A percentile compares a stretch with the other conserved stretches of the same genome.
Conservation (phyloP, 2,888 invertebrate genomes). For the Tinea semifulvella region DNA sequence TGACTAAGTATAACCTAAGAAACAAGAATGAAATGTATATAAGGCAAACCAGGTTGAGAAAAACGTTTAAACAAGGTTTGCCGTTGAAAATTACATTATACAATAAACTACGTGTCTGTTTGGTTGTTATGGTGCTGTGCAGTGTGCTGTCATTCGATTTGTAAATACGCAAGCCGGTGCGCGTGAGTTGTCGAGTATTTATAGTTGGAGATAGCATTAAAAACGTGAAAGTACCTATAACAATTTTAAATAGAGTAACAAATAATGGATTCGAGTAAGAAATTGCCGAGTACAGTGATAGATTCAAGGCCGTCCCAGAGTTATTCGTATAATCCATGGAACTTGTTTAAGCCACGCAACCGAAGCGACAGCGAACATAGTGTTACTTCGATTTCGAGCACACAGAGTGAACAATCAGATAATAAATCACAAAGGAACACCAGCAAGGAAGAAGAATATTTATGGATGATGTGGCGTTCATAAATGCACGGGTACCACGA, state of each 20-base stretch:
- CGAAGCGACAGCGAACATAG: slow-evolving; percentile 57
- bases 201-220: background rate
- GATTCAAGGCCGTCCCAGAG: background rate
- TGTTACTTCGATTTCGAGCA: slow-evolving; percentile 32
- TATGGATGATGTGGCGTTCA: slow-evolving; percentile 64
- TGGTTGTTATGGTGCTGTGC: slow-evolving; percentile 4
- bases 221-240: no score
- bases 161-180: background rate
- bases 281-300: slow-evolving; percentile 21
- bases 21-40: no score
- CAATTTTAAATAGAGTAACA: background rate
- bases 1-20: no score
- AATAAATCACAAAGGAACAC: slow-evolving; percentile 32
- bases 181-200: slow-evolving; percentile 2
- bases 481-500: slow-evolving; percentile 30
- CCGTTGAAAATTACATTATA: no score
- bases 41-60: no score
- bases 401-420: slow-evolving; percentile 32
- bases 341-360: slow-evolving; percentile 45
- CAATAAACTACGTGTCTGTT: no score
- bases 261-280: slow-evolving; percentile 45
- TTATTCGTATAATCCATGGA: slow-evolving; percentile 44
- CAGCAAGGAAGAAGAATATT: slow-evolving; percentile 53
- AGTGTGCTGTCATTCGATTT: slow-evolving; percentile 9
- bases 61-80: no score